Evolutionary conservation across 2,113 vertebrate species (phyloP).

Genomic region (Microcebus tavaratra): DNA sequence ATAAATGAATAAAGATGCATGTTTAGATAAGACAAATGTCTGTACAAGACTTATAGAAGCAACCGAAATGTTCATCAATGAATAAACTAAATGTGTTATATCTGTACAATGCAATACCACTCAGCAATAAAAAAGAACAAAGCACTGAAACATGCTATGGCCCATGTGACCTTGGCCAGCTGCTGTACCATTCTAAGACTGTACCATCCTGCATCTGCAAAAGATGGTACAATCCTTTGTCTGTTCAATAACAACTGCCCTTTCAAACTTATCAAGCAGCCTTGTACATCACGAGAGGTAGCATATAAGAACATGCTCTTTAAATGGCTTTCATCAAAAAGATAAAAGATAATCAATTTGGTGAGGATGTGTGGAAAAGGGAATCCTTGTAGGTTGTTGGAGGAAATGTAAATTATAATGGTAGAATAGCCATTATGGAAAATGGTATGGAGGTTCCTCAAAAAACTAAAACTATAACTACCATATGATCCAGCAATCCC

Average conservation of each 20-base stretch:
- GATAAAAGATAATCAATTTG: not conserved
- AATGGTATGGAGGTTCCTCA: not conserved
- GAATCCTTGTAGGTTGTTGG: not conserved
- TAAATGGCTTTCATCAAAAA: not conserved
- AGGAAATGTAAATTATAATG: not conserved
- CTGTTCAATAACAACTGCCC: not conserved
- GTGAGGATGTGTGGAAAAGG: not conserved
- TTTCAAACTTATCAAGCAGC: not conserved
- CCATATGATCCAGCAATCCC: not conserved
- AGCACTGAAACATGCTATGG: not conserved
- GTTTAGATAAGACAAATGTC: not conserved
- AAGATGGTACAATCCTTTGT: no score
- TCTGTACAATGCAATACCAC: not conserved
- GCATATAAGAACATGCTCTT: not conserved
- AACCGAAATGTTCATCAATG: not conserved
- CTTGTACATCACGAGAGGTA: not conserved
- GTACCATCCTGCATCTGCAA: not conserved
- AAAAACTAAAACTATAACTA: not conserved
- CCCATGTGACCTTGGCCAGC: not conserved
- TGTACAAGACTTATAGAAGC: not conserved
- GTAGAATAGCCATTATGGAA: not conserved
- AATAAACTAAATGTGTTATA: not conserved
- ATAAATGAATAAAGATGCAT: not conserved
- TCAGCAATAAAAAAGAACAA: not conserved
- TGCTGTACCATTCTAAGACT: not conserved